Evolutionary conservation across 2,797 vertebrate species (phyloP).

Genomic region (Arnoldichthys spilopterus): DNA sequence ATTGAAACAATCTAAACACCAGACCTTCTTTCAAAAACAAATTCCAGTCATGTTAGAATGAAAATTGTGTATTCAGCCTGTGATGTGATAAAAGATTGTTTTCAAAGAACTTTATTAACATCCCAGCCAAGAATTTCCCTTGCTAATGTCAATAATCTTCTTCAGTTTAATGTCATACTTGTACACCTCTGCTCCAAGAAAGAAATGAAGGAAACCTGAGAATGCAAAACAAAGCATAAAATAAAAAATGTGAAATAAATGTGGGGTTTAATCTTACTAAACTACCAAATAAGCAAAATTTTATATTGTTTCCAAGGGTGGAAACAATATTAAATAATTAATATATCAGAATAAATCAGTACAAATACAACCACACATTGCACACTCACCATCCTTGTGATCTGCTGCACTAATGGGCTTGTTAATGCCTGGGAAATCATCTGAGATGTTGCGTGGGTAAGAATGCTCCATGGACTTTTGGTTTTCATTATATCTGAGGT

Average conservation of each 20-base stretch:
- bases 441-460: slow-evolving; percentile 73
- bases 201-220: slow-evolving; percentile 79
- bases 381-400: slow-evolving; percentile 71
- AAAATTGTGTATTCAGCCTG: not conserved
- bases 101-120: slow-evolving; percentile 65
- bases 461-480: slow-evolving; percentile 73
- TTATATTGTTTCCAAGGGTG: not conserved
- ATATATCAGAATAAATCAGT: not conserved
- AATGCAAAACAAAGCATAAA: slow-evolving; percentile 30
- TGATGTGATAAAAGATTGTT: not conserved
- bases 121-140: slow-evolving; percentile 78
- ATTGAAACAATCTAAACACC: too few species aligned
- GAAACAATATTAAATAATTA: not conserved
- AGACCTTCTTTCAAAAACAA: not conserved
- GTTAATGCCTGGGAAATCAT: slow-evolving; percentile 77
- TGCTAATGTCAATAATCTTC: slow-evolving; percentile 67
- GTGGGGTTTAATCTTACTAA: too few species aligned
- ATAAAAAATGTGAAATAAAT: not conserved
- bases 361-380: not conserved
- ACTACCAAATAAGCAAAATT: too few species aligned
- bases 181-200: slow-evolving; percentile 73
- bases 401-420: slow-evolving; percentile 73
- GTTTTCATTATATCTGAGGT: slow-evolving; percentile 77
- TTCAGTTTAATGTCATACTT: slow-evolving; percentile 72
- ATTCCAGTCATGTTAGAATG: not conserved